Evolutionary conservation across 2,113 vertebrate species (phyloP).

Genomic region (Dasyprocta punctata): DNA sequence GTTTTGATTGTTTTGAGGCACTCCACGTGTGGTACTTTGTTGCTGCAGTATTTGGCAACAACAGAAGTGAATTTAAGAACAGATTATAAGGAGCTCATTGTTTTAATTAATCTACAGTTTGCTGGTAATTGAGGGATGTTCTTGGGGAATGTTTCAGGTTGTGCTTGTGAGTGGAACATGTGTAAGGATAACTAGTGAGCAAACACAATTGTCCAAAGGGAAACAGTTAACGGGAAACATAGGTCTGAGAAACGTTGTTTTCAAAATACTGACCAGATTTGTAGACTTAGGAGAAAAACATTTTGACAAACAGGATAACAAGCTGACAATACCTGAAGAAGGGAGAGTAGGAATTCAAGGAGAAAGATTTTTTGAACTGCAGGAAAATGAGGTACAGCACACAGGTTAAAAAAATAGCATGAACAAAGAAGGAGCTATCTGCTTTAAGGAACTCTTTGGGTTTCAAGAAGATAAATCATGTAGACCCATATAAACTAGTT

Average conservation of each 20-base stretch:
- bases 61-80: not conserved
- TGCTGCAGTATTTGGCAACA: not conserved
- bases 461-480: conserved; percentile 43
- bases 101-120: conserved; percentile 20
- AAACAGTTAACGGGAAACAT: not conserved
- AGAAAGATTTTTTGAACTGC: not conserved
- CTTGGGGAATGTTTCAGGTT: not conserved
- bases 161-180: not conserved
- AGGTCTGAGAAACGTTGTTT: conserved; percentile 14
- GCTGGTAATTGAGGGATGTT: not conserved
- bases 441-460: not conserved
- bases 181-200: not conserved
- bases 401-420: not conserved
- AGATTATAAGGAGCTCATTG: not conserved
- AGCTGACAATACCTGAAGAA: not conserved
- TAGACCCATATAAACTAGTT: not conserved
- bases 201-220: conserved; percentile 6
- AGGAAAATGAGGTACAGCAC: not conserved
- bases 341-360: not conserved
- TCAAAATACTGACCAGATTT: conserved; percentile 2
- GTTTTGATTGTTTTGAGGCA: conserved; percentile 12
- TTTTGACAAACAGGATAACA: not conserved
- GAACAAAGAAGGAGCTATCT: not conserved
- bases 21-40: not conserved
- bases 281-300: not conserved